Percentiles rank a stretch among this genome's conserved stretches.
phyloP scores from a whole-genome alignment of 2,113 vertebrate genomes.

The Passer domesticus region DNA sequence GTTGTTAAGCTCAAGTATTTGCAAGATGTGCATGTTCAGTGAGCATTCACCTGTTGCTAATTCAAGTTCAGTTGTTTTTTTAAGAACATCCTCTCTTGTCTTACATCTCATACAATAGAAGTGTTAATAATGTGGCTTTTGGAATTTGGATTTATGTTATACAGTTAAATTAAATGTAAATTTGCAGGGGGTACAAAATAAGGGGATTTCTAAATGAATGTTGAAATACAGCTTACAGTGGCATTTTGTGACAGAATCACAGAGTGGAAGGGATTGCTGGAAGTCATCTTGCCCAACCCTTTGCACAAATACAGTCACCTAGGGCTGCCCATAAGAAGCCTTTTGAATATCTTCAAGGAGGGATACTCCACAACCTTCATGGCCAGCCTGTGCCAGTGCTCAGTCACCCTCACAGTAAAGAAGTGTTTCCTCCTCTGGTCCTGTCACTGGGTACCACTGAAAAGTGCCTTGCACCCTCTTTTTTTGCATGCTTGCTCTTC shows the following conservation, averaged over 20 bases:
- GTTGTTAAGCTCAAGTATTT: not conserved
- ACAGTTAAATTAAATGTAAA: not conserved
- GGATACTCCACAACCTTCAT: not conserved
- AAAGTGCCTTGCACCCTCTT: not conserved
- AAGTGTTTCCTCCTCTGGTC: not conserved
- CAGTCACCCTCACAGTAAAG: not conserved
- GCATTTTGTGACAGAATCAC: not conserved
- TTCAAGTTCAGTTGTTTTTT: not conserved
- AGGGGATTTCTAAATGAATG: not conserved
- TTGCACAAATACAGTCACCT: not conserved
- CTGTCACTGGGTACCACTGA: not conserved
- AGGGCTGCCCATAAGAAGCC: not conserved
- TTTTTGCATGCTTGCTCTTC: not conserved
- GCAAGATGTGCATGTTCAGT: not conserved
- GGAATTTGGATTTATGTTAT: not conserved
- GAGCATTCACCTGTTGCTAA: not conserved
- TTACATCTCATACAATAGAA: not conserved
- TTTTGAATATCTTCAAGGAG: not conserved
- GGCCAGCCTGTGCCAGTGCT: not conserved
- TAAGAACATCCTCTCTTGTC: not conserved
- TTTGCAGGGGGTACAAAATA: not conserved
- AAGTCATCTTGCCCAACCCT: not conserved
- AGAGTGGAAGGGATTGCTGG: not conserved
- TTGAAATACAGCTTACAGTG: not conserved
- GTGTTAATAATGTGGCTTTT: not conserved